Conservation (phyloP, 1,140 invertebrate genomes). For the Bacillus rossius region DNA sequence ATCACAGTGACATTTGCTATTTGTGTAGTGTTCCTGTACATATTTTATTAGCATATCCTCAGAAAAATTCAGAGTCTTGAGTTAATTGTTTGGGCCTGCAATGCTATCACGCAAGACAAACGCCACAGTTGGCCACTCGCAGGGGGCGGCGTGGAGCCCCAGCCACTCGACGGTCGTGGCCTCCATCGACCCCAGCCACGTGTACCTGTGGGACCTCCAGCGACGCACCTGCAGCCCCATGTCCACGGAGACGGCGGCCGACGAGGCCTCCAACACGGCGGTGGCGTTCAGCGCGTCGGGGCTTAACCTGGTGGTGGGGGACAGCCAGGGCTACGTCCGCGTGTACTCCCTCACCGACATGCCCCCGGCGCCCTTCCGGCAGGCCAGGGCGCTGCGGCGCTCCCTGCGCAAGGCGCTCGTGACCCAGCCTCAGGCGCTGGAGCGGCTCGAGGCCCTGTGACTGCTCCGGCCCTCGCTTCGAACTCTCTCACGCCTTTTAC, state of each 20-base stretch:
- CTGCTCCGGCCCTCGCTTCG: no score
- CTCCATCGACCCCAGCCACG: constrained; percentile 59
- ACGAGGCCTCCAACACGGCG: background rate
- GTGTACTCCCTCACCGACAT: constrained; percentile 61
- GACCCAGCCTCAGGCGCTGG: no score
- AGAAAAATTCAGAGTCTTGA: no score
- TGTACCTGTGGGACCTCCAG: constrained; percentile 68
- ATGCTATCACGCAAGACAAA: no score
- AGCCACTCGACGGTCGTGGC: constrained; percentile 77
- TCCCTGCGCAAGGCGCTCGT: constrained; percentile 51
- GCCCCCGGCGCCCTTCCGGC: constrained; percentile 59
- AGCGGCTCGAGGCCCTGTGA: no score
- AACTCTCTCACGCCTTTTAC: no score
- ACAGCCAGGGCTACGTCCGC: constrained; percentile 54
- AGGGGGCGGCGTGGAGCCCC: constrained; percentile 68
- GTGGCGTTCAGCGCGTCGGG: constrained; percentile 57
- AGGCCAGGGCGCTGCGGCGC: constrained; percentile 51
- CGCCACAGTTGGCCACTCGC: no score
- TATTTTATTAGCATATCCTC: no score
- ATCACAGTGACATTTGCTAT: no score
- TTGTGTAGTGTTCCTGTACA: no score
- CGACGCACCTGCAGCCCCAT: constrained; percentile 25
- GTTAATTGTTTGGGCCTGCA: no score
- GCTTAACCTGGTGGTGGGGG: constrained; percentile 58
- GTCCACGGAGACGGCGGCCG: background rate